Base-by-base conservation (phyloP, 1,140 invertebrate species). In the Ruditapes philippinarum region DNA sequence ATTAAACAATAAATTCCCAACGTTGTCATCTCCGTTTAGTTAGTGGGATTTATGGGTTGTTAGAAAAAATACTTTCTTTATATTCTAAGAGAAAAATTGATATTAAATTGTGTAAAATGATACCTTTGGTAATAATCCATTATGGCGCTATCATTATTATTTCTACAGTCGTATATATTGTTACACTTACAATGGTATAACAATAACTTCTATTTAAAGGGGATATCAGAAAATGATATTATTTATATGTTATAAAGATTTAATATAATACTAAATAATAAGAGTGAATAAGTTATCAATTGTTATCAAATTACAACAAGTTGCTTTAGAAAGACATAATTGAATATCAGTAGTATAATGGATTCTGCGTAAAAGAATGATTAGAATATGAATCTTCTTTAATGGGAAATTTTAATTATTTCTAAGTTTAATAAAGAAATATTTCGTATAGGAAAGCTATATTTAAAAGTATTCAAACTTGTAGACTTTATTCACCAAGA, bases 31-130 rank as follows among this genome's bases (percentile, higher is more conserved):
- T 36, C 22, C 14, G 36, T 70, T 70, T 70, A 70, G 36, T 70
- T 70, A 70, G 33, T 40, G 36, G 14, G 65, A 70, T 70, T 31
- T 70, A 70, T 40, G 22, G 65, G 9, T 22, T 19, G 33, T 19
- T 17, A 12, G 33, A 70, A 40, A 1, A 60, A 33, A 65, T 19
- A 70, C 28, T 62, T 62, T 62, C 57, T 28, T 62, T 62, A 62
- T 62, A 62, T 28, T 28, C 57, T n/a, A 28, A 7, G 57, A 28
- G 25, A 62, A 62, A 62, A 62, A 62, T 28, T 28, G 25, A 28
- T 62, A 70, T 70, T 70, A 70, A 70, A 38, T 70, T 70, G 33
- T 31, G 65, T 70, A 70, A 70, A 70, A 38, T 70, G 65, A 70
- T 36, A 70, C 28, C 4, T 38, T 70, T 70, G 36, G 65, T 33